phyloP scores from a whole-genome alignment of 2,113 vertebrate species.

The Pseudolaguvia tuberculata region DNA sequence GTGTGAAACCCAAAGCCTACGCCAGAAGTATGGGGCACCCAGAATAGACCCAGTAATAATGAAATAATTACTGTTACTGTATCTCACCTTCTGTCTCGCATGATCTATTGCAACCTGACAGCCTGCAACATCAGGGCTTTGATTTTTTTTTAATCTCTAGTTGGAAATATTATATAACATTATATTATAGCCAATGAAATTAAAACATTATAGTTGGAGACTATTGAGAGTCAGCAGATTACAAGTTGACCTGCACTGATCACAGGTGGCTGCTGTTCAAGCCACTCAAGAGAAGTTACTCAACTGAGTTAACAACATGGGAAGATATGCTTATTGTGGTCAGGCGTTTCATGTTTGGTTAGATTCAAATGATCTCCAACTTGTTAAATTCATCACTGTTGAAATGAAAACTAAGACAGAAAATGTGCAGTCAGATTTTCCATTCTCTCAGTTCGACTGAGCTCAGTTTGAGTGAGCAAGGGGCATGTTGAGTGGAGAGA shows the following conservation, averaged over 20 bases:
- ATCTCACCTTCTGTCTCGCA: background rate
- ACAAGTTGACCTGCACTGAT: slow-evolving; percentile 49
- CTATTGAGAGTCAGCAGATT: slow-evolving; percentile 28
- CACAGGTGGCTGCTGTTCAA: slow-evolving; percentile 43
- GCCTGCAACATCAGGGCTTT: slow-evolving; percentile 31
- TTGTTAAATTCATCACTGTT: slow-evolving; percentile 64
- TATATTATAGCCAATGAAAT: slow-evolving; percentile 41
- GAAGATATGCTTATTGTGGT: slow-evolving; percentile 51
- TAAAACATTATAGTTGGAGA: slow-evolving; percentile 44
- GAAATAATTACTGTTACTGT: too few species aligned
- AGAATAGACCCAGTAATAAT: too few species aligned
- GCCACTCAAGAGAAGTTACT: slow-evolving; percentile 49
- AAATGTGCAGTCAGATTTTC: slow-evolving; percentile 58
- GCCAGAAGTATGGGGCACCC: too few species aligned
- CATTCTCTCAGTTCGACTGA: slow-evolving; percentile 61
- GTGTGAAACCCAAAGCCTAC: too few species aligned
- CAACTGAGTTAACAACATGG: slow-evolving; percentile 51
- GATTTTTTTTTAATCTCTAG: slow-evolving; percentile 15
- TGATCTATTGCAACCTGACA: background rate
- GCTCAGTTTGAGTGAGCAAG: slow-evolving; percentile 57
- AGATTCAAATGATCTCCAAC: slow-evolving; percentile 58
- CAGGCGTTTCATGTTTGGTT: slow-evolving; percentile 58
- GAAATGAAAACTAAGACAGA: slow-evolving; percentile 54
- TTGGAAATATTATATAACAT: slow-evolving; percentile 44
- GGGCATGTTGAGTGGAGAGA: slow-evolving; percentile 39